Base-by-base conservation (phyloP, 2,888 invertebrate genomes). In the Campoplex capitator region DNA sequence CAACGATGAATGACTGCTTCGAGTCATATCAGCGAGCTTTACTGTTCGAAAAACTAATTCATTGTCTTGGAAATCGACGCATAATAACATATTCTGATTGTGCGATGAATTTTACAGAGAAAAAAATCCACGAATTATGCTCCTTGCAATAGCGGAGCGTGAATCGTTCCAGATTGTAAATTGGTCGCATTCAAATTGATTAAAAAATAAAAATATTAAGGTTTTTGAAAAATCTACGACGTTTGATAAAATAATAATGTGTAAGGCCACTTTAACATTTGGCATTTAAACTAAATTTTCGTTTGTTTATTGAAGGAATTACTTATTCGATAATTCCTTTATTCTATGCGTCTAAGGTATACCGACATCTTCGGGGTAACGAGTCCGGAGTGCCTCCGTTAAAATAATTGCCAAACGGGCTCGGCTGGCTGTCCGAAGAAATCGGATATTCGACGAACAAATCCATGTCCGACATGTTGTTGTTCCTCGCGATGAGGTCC, bases 251-350 rank as follows among this genome's bases (percentile, higher is more conserved):
- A 75, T 1, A 83, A 76, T 70, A 70, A 70, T 76, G 58, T 67
- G 70, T 83, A 83, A 83, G 83, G 83, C 76, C 83, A 83, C 76
- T 83, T 65, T n/a, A 54, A 65, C 38, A 32, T 65, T 62, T 70
- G 58, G 62, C 45, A 45, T 16, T 68, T 38, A 18, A 48, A 23
- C 16, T 56, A 28, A 23, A 28, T 73, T 65, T 70, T 16, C 2
- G 42, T 62, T 76, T 45, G 81, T 77, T 48, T 67, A 18, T 9
- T 77, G 11, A 48, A 54, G 42, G 13, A 32, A 54, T 18, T 35
- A 18, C 32, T 42, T 18, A 56, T 2, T 28, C 70, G 67, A 71
- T 11, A 6, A 45, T 23, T 74, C 16, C 62, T 45, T 70, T 38
- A 32, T 23, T 68, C 56, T 65, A 76, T 32, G 76, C 38, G 77